phyloP scores from a whole-genome alignment of 2,797 vertebrate species.

The Paratrypauchen microcephalus region DNA sequence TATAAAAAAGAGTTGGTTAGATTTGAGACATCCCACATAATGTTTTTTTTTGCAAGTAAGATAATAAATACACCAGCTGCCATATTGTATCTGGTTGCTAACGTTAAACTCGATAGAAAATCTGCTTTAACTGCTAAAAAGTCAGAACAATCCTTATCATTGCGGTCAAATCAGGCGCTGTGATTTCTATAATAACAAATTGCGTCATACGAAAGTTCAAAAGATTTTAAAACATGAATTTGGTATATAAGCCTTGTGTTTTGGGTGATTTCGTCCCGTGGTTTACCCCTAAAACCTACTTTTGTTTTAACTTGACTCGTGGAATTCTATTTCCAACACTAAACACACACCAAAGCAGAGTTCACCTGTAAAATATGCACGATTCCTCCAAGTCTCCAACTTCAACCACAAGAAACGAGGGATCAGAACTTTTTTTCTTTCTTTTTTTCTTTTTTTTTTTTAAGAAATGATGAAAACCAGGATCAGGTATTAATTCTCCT shows the following conservation, averaged over 20 bases:
- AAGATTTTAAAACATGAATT: no score
- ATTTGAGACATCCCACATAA: background rate
- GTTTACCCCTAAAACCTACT: background rate
- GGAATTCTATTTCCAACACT: background rate
- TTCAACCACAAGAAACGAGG: conserved; percentile 40
- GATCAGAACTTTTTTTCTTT: conserved; percentile 48
- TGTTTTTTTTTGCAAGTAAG: no score
- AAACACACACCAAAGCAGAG: conserved; percentile 8
- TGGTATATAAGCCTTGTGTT: background rate
- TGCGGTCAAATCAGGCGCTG: no score
- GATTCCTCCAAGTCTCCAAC: conserved; percentile 40
- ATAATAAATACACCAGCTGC: no score
- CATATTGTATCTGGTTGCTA: no score
- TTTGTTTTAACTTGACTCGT: background rate
- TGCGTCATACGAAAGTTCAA: no score
- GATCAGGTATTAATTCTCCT: conserved; percentile 68
- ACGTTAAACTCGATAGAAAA: no score
- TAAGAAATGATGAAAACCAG: conserved; percentile 65
- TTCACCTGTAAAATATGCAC: conserved; percentile 43
- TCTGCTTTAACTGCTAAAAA: no score
- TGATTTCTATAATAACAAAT: no score
- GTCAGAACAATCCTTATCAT: no score
- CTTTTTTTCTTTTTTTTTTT: conserved; percentile 14
- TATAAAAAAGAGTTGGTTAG: no score
- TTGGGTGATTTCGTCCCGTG: no score